Conservation (phyloP, 2,888 invertebrate genomes). For the Andrena camellia region DNA sequence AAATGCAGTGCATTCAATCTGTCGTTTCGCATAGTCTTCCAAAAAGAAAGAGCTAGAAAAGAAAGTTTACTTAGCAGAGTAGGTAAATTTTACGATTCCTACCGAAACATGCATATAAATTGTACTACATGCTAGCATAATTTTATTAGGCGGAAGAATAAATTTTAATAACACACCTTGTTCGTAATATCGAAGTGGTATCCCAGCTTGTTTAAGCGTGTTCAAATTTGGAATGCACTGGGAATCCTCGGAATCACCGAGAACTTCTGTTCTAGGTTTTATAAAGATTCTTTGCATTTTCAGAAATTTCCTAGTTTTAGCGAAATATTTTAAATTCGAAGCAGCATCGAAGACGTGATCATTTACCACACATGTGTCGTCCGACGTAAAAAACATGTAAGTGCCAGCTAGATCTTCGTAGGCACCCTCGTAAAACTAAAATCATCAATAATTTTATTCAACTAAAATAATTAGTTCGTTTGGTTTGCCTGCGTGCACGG, state of each 20-base stretch:
- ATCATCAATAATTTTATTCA: slow-evolving; percentile 25
- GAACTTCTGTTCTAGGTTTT: slow-evolving; percentile 82
- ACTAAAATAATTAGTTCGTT: not conserved
- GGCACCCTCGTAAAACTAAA: slow-evolving; percentile 87
- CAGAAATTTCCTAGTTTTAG: slow-evolving; percentile 89
- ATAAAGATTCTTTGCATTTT: slow-evolving; percentile 90
- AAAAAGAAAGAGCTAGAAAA: slow-evolving; percentile 76
- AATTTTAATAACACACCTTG: slow-evolving; percentile 68
- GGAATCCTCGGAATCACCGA: slow-evolving; percentile 78
- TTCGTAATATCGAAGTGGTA: slow-evolving; percentile 78
- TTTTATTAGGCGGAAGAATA: too few relatives aligned
- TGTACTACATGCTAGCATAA: not conserved
- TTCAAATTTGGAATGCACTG: slow-evolving; percentile 77
- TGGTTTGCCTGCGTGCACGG: not conserved
- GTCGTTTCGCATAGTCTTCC: slow-evolving; percentile 75
- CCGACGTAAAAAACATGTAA: slow-evolving; percentile 90
- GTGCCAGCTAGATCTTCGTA: slow-evolving; percentile 91
- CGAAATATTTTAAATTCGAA: slow-evolving; percentile 87
- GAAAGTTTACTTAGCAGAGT: slow-evolving; percentile 2
- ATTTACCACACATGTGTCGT: slow-evolving; percentile 84
- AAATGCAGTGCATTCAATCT: slow-evolving; percentile 75
- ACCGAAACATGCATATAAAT: not conserved
- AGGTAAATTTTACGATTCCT: not conserved
- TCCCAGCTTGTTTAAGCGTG: slow-evolving; percentile 76
- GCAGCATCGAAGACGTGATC: slow-evolving; percentile 86